Conservation (phyloP, 2,888 invertebrate species). For the Himalopsyche kuldschensis region DNA sequence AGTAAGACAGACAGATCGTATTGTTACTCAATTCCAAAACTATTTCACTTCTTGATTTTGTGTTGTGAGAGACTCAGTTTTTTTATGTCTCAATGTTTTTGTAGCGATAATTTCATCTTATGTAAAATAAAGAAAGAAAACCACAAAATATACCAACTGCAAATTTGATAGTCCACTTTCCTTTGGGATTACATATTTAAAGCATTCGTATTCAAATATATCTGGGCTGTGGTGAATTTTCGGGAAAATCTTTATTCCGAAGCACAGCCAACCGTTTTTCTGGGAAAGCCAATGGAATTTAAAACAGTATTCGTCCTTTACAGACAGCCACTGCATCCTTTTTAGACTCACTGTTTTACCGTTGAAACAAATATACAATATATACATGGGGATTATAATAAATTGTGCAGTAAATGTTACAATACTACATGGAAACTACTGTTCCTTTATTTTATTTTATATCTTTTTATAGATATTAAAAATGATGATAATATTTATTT, state of each 20-base stretch:
- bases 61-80: too few species aligned
- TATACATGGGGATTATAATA: too few species aligned
- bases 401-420: too few species aligned
- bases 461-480: too few species aligned
- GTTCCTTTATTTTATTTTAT: too few species aligned
- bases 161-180: background rate
- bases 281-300: conserved; percentile 3
- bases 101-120: background rate
- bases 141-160: background rate
- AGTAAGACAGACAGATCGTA: too few species aligned
- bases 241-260: background rate
- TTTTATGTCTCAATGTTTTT: too few species aligned
- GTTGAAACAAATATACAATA: background rate
- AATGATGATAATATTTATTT: too few species aligned
- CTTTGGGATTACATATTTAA: background rate
- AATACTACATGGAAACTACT: too few species aligned
- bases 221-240: background rate
- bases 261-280: background rate
- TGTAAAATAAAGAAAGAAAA: background rate
- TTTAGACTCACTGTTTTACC: background rate
- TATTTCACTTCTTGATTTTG: too few species aligned
- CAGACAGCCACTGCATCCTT: background rate
- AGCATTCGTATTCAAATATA: background rate
- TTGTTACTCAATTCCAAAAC: too few species aligned
- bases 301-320: background rate